Conservation (phyloP, 2,888 invertebrate genomes). For the Gymnoscelis rufifasciata region DNA sequence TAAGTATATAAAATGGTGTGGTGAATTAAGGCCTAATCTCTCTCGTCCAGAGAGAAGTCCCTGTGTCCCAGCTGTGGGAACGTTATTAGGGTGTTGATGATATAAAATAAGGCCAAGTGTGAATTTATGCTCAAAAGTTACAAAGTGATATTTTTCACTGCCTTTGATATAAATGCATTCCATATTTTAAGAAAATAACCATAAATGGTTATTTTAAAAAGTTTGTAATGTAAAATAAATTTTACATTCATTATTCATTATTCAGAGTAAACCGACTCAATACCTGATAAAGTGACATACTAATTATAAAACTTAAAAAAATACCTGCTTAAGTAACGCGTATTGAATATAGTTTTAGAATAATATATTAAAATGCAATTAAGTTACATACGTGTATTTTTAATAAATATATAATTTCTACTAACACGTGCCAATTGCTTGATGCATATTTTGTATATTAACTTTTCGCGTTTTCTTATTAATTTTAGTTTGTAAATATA, state of each 20-base stretch:
- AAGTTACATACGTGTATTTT: not conserved
- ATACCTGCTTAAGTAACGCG: constrained; percentile 13
- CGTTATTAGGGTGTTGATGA: no score
- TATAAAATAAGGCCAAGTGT: constrained; percentile 19
- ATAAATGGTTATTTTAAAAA: no score
- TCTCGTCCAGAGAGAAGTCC: no score
- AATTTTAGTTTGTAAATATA: constrained; percentile 39
- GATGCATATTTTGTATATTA: constrained; percentile 11
- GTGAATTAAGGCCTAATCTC: no score
- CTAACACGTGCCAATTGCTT: constrained; percentile 55
- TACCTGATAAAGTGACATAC: constrained; percentile 47
- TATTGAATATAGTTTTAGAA: constrained; percentile 11
- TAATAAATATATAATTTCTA: constrained; percentile 29
- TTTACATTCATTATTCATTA: no score
- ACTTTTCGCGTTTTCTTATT: constrained; percentile 6
- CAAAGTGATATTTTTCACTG: constrained; percentile 40
- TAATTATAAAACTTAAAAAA: constrained; percentile 30
- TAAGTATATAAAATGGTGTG: no score
- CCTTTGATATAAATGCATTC: constrained; percentile 31
- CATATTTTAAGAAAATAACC: no score
- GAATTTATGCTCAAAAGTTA: constrained; percentile 39
- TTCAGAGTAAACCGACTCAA: constrained; percentile 20
- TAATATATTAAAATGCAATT: constrained; percentile 6
- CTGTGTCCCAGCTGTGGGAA: no score
- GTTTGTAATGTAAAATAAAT: no score